Base-by-base conservation (phyloP, 2,888 invertebrate genomes). In the Galeruca laticollis region DNA sequence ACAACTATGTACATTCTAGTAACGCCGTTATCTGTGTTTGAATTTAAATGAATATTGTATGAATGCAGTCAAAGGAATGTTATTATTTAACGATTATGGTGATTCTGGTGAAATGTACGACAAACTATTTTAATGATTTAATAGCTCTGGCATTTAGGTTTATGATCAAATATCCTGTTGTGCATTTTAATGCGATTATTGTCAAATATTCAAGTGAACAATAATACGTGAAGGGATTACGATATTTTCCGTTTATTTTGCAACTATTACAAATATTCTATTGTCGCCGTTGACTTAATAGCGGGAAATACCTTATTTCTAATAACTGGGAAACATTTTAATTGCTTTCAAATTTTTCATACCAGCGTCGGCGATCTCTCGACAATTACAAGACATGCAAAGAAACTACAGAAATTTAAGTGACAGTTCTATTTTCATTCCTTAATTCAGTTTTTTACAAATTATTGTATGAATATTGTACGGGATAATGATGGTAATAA, bases 111-210 rank as follows among this genome's bases (percentile, higher is more conserved):
- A 60, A 70, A 63, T 57, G 56, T 35, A 66, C 61, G 52, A 68
- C 62, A 37, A 70, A 72, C 51, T 66, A 71, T 73, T 69, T 68
- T 68, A 70, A 73, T 68, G 70, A 70, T 59, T 51, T 62, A 73
- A 68, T 68, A 60, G 70, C 64, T 68, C 65, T 47, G 68, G 61
- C 52, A 70, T 72, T 70, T 62, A 37, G 65, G 59, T 68, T 70
- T 65, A 63, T 47, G 61, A 62, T 70, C 43, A 57, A 73, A 61
- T 31, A 57, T 33, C 31, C 52, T 56, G 60, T 60, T 66, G 47
- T 49, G 67, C 66, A 62, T 66, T 61, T 56, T 59, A 64, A 63
- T 64, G 52, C 15, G 62, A 43, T 35, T n/a, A 51, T 35, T 62
- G 35, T 62, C 54, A 47, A 64, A 61, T 60, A 15, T 57, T 68